Evolutionary conservation across 2,113 vertebrate species (phyloP), one percentile per base, ranked within the genome.

Genomic region (Hydrolagus affinis): DNA sequence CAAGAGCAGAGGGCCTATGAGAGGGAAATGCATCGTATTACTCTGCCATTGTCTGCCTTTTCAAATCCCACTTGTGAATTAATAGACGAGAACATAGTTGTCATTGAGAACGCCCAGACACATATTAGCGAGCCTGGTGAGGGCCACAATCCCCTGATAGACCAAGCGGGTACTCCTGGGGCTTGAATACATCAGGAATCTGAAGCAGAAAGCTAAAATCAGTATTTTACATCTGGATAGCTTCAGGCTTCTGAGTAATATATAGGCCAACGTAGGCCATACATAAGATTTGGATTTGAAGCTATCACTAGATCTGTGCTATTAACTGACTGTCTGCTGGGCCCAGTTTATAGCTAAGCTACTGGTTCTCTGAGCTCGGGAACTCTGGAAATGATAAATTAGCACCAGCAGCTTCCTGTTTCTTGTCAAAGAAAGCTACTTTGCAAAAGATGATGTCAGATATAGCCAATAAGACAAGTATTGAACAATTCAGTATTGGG

Each of bases 11-110:
- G 95, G 4, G 94, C 89, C 9, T 93, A 95, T 0, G 96, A 98
- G 90, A 92, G 96, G 0, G 96, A 97, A 89, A 96, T 98, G 96
- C 96, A 99, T 92, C 93, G 95, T 76, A 95, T 97, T 91, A 97
- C 94, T 0, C 90, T 99, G 87, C 96, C 96, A 0, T 91, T 97
- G 75, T 96, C 98, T 0, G 96, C 98, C 0, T 99, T 99, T 89
- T 91, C 89, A 88, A 99, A 99, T 87, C 94, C 96, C 8, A 90
- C 94, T 70, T 99, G 97, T 0, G 98, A 99, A 92, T 91, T 97
- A 0, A 88, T 96, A 17, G 98, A 99, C 0, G 98, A 98, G 91
- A 97, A 94, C 89, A 94, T 94, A 8, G 87, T 98, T 0, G 95
- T 94, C 10, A 93, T 97, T 77, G 90, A 91, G 44, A 91, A 91